Conservation (phyloP, 2,797 vertebrate genomes). For the Otus scops region DNA sequence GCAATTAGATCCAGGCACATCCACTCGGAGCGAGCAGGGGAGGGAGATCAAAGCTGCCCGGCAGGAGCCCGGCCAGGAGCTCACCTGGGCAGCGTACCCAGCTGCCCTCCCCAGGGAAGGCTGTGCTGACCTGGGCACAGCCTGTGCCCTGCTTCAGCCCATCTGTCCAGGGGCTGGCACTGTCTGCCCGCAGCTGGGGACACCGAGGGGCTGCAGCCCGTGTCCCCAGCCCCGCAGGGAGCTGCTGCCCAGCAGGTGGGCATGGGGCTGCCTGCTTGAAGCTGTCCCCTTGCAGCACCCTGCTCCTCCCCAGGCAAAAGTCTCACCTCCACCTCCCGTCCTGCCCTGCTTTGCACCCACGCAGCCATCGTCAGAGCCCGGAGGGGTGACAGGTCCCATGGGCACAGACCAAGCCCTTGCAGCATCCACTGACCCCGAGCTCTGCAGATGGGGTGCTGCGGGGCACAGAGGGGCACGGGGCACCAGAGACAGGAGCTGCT, state of each 20-base stretch:
- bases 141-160: not conserved
- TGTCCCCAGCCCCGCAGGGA: accelerated
- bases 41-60: not conserved
- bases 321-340: not conserved
- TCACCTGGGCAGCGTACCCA: accelerated
- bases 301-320: accelerated
- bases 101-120: not conserved
- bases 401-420: not conserved
- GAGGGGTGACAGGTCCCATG: accelerated
- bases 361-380: accelerated
- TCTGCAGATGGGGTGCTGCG: accelerated
- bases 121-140: not conserved
- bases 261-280: not conserved
- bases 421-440: accelerated
- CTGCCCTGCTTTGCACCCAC: not conserved
- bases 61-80: accelerated
- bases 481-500: not conserved
- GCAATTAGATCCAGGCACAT: not conserved
- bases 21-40: accelerated
- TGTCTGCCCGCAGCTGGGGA: accelerated
- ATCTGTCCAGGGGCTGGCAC: not conserved
- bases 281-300: not conserved
- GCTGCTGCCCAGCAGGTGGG: not conserved
- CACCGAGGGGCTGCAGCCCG: accelerated
- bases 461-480: not conserved